Percentiles rank a stretch among this genome's conserved stretches.
Conservation (phyloP, 2,113 vertebrate species). For the Phaethon lepturus region DNA sequence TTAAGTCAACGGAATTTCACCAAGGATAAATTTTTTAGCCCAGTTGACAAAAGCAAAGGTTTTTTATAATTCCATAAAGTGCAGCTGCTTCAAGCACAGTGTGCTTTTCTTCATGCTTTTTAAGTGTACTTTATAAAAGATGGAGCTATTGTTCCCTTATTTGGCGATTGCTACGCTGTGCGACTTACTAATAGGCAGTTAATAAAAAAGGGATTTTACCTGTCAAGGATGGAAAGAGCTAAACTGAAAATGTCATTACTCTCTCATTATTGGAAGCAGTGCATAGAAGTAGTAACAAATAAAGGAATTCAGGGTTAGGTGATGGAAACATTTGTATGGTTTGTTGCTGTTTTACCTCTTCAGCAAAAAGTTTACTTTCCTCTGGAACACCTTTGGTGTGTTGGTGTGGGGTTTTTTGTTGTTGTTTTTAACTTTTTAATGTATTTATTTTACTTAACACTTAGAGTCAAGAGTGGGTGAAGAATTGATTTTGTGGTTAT, state of each 20-base stretch:
- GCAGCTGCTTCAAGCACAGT: neutral
- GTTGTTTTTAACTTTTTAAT: neutral
- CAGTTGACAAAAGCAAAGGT: neutral
- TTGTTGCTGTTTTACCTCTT: neutral
- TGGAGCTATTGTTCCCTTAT: slow-evolving; percentile 10
- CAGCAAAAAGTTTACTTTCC: neutral
- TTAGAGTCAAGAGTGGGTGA: neutral
- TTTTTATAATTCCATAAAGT: neutral
- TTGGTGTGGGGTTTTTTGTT: neutral
- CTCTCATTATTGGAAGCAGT: neutral
- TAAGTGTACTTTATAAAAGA: neutral
- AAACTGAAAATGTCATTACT: neutral
- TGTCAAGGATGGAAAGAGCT: neutral
- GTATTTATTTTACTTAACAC: neutral
- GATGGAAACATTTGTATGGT: neutral
- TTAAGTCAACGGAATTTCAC: neutral
- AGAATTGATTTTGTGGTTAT: neutral
- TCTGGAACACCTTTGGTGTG: neutral
- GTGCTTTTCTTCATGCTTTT: neutral
- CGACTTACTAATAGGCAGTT: neutral
- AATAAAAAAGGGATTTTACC: slow-evolving; percentile 33
- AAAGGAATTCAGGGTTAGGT: neutral
- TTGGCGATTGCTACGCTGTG: neutral
- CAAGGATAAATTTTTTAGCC: neutral
- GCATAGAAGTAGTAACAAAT: neutral